Evolutionary conservation across 2,797 vertebrate species (phyloP).

Genomic region (Acrossocheilus fasciatus): DNA sequence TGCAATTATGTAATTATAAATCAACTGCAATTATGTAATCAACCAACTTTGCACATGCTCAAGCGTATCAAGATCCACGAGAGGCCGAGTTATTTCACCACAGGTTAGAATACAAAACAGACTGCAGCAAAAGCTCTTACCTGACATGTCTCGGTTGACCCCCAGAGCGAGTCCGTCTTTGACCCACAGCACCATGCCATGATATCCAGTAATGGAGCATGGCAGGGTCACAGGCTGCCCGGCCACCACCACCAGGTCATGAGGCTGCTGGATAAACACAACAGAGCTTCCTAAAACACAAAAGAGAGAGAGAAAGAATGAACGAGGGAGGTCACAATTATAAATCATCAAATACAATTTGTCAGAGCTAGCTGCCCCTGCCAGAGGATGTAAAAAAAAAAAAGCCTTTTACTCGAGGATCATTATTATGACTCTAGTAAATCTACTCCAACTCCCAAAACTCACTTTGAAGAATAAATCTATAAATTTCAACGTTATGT

Average conservation of each 20-base stretch:
- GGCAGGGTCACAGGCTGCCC: constrained; percentile 89
- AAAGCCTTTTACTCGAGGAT: constrained; percentile 17
- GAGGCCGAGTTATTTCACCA: not conserved
- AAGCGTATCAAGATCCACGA: not conserved
- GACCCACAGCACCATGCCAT: constrained; percentile 92
- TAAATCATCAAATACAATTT: constrained; percentile 39
- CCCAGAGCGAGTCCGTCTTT: constrained; percentile 89
- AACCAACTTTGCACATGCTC: not conserved
- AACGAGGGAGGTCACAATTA: constrained; percentile 37
- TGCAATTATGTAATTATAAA: not conserved
- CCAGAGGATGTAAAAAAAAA: constrained; percentile 24
- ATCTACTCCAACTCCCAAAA: constrained; percentile 29
- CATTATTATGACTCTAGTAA: constrained; percentile 33
- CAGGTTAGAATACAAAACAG: not conserved
- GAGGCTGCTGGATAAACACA: constrained; percentile 89
- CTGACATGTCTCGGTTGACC: constrained; percentile 88
- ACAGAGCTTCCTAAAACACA: constrained; percentile 79
- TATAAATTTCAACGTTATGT: constrained; percentile 26
- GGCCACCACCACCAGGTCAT: constrained; percentile 89
- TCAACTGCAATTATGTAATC: not conserved
- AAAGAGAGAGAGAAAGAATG: constrained; percentile 13
- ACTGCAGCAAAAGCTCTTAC: constrained; percentile 71
- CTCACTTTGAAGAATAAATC: constrained; percentile 36
- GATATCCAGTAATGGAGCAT: constrained; percentile 89
- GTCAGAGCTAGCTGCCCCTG: constrained; percentile 14